These are phyloP conservation scores for Toxostoma redivivum DNA, from an alignment of 2,113 vertebrate genomes.

Conservation along the genomic window DNA sequence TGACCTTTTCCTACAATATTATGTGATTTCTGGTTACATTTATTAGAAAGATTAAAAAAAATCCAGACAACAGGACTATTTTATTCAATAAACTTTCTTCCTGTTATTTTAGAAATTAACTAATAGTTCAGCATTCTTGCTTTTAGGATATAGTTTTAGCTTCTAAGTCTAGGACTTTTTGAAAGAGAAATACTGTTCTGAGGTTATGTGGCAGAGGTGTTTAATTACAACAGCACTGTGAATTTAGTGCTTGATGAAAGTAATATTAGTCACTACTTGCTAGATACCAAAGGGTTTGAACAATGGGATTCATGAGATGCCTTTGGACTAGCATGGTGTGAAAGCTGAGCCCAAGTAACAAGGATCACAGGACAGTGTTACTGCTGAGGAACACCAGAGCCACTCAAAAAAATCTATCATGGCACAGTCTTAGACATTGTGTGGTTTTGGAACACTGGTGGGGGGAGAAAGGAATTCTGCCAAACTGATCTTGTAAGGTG, in stretches of 20 bases:
- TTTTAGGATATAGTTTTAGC: background rate
- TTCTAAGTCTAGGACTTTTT: background rate
- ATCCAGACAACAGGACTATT: accelerated
- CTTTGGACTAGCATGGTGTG: background rate
- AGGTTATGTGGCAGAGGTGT: background rate
- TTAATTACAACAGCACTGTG: background rate
- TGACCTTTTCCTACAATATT: background rate
- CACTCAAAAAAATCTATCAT: background rate
- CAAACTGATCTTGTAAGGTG: background rate
- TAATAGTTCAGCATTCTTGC: background rate
- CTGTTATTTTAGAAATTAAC: background rate
- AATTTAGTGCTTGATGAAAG: background rate
- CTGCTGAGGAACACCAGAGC: background rate
- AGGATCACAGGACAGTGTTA: background rate
- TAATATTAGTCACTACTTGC: background rate
- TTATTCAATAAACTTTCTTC: background rate
- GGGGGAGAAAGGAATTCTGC: background rate
- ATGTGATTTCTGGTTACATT: background rate
- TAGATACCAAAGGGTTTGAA: constrained; percentile 22
- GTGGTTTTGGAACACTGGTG: background rate
- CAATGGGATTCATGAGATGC: constrained; percentile 16
- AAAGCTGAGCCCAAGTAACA: background rate
- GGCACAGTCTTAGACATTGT: background rate
- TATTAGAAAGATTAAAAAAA: background rate
- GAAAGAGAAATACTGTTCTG: background rate